phyloP scores from a whole-genome alignment of 2,113 vertebrate species.

The Calonectris borealis region DNA sequence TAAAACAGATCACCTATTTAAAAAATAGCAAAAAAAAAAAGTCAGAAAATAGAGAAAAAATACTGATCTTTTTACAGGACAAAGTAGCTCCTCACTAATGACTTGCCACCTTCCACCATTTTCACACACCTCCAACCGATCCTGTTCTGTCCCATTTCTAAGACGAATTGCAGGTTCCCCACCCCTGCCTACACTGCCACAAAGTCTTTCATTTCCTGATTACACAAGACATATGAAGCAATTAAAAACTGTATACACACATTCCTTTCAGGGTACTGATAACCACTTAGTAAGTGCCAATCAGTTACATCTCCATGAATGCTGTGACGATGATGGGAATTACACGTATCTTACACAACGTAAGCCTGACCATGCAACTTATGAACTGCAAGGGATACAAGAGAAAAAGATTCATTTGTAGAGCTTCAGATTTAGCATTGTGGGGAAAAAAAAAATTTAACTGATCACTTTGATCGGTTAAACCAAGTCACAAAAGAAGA shows the following conservation, averaged over 20 bases:
- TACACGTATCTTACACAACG: fast-evolving
- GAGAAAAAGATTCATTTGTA: background rate
- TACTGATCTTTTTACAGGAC: background rate
- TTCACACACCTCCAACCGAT: background rate
- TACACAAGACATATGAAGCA: conserved; percentile 43
- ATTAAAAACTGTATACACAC: background rate
- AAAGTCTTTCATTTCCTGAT: conserved; percentile 42
- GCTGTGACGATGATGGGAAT: background rate
- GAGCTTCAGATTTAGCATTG: background rate
- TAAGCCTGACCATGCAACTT: background rate
- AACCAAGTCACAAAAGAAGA: background rate
- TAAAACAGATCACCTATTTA: background rate
- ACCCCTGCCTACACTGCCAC: background rate
- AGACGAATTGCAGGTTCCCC: background rate
- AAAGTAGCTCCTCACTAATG: background rate
- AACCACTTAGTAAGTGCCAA: background rate
- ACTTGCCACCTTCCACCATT: background rate
- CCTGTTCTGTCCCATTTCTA: background rate
- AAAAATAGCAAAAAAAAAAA: background rate
- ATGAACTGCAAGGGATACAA: background rate
- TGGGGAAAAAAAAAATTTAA: background rate
- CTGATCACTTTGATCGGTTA: background rate
- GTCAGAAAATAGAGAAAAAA: background rate
- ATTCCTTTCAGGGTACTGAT: background rate
- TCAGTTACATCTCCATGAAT: background rate